Percentiles rank a stretch among this genome's conserved stretches.
phyloP scores from a whole-genome alignment of 2,797 vertebrate species.

The Aratinga solstitialis region DNA sequence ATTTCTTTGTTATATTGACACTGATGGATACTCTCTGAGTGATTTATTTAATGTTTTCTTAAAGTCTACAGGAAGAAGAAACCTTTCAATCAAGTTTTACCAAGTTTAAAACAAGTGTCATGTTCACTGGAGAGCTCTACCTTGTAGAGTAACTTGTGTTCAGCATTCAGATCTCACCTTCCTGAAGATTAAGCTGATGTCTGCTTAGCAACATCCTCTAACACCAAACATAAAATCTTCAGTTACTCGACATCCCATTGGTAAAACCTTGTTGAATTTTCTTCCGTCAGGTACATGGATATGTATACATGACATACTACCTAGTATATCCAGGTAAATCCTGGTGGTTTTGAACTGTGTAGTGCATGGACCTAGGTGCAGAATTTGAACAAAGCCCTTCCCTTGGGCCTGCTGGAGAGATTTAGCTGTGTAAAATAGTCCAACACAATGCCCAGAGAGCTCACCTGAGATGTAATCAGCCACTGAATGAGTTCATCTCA shows the following conservation, averaged over 20 bases:
- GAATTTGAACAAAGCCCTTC: background rate
- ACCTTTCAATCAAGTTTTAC: background rate
- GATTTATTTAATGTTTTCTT: background rate
- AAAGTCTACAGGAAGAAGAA: background rate
- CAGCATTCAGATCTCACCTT: background rate
- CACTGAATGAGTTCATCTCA: background rate
- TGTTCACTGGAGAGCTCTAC: background rate
- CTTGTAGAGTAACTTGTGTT: background rate
- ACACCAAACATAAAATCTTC: background rate
- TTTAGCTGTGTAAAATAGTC: background rate
- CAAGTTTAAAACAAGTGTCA: background rate
- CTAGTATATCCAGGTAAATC: background rate
- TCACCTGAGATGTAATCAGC: background rate
- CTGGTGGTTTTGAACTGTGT: background rate
- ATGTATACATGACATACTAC: background rate
- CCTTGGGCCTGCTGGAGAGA: background rate
- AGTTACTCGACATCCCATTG: background rate
- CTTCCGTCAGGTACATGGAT: background rate
- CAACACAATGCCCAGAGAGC: background rate
- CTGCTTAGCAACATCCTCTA: background rate
- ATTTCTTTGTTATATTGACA: background rate
- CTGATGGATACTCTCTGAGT: background rate
- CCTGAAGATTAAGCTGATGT: background rate
- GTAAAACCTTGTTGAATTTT: background rate
- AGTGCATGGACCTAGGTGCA: background rate